Base-by-base conservation (phyloP, 2,113 vertebrate genomes). In the Mellivora capensis region DNA sequence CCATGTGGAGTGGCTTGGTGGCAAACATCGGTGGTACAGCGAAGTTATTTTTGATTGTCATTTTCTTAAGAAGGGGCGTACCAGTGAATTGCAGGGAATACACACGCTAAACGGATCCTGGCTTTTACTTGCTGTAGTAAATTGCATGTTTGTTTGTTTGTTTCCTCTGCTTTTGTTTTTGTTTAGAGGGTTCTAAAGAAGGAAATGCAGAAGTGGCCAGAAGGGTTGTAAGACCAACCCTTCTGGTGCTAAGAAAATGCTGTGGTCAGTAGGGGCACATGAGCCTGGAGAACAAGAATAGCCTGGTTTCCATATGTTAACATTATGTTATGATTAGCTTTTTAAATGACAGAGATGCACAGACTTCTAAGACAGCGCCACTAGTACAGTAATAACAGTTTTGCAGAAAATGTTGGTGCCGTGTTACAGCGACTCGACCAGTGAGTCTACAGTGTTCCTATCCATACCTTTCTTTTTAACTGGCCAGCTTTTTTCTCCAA, bases 321-420 rank as follows among this genome's bases (percentile, higher is more conserved):
- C 89, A 62, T 77, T 67, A 83, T 62, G 4, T 83, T 90, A 61
- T 69, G 72, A 91, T 93, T 91, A 94, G 82, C 77, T 39, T 96
- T 91, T 95, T 42, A 96, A 97, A 91, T 94, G 79, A 82, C 79
- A 76, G 83, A 31, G 47, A 71, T 44, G 79, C 49, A 21, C 57
- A 92, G 69, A n/a, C 71, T 61, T 91, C 67, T 87, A 49, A 83
- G 84, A 72, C 6, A 15, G 52, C 7, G 23, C 20, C 47, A 4
- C 18, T 72, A 2, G 14, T 29, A 25, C 23, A 61, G 14, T 83
- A 82, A 72, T 69, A 37, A 69, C 11, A 89, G 61, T 62, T 84
- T 83, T 37, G 37, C 10, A 59, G 31, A 76, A 82, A 81, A 61
- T 49, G 2, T 42, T 91, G n/a, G 12, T 87, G 17, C 17, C 12